phyloP scores from a whole-genome alignment of 2,888 invertebrate species.

The Orchesellides sinensis region DNA sequence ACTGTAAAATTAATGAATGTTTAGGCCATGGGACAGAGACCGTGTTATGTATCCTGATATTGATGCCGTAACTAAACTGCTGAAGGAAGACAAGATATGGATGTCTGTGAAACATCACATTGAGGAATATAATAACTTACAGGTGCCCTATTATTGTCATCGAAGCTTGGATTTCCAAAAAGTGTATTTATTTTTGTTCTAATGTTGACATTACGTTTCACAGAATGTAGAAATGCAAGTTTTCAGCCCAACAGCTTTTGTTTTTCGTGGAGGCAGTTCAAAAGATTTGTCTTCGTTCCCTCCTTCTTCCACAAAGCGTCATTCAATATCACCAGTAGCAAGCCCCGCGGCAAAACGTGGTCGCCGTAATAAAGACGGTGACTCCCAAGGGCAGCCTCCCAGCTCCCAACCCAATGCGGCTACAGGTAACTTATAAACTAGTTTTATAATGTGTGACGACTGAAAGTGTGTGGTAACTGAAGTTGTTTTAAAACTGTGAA shows the following conservation, averaged over 20 bases:
- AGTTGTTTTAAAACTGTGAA: too few species aligned
- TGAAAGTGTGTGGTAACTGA: too few species aligned
- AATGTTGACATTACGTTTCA: neutral
- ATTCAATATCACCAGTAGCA: slow-evolving; percentile 23
- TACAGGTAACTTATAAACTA: neutral
- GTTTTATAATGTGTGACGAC: too few species aligned
- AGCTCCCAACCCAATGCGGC: too few species aligned
- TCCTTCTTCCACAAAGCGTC: slow-evolving; percentile 3
- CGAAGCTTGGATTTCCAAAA: neutral
- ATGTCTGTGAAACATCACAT: slow-evolving; percentile 78
- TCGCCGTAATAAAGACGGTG: slow-evolving; percentile 60
- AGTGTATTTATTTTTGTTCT: slow-evolving; percentile 1
- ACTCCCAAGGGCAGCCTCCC: slow-evolving; percentile 29
- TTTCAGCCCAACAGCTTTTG: slow-evolving; percentile 78
- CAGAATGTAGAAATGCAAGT: slow-evolving; percentile 79
- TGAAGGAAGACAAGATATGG: slow-evolving; percentile 80
- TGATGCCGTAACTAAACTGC: slow-evolving; percentile 80
- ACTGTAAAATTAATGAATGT: too few species aligned
- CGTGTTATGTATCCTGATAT: slow-evolving; percentile 84
- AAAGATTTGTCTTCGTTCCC: neutral
- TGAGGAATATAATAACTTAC: slow-evolving; percentile 77
- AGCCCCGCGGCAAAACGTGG: slow-evolving; percentile 62
- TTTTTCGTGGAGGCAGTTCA: slow-evolving; percentile 56
- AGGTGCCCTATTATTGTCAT: slow-evolving; percentile 75
- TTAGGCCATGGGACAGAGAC: slow-evolving; percentile 81